These are phyloP conservation scores for Telmatherina bonti DNA, from an alignment of 2,797 vertebrate species.

Conservation along the genomic window DNA sequence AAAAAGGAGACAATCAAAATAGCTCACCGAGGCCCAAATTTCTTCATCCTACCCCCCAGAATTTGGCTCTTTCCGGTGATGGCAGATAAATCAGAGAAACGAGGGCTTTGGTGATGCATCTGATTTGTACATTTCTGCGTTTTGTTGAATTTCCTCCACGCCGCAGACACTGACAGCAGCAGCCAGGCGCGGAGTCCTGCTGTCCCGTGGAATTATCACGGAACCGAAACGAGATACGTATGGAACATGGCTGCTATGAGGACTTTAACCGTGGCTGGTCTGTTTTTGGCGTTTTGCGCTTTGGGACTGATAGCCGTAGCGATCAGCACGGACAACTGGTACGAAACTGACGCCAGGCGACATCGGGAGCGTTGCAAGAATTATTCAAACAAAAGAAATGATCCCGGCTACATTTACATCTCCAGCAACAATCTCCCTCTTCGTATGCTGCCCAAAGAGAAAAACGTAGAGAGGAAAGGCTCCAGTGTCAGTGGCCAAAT, in stretches of 20 bases:
- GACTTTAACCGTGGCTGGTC: conserved; percentile 90
- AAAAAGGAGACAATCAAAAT: conserved; percentile 71
- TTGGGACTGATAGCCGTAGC: conserved; percentile 89
- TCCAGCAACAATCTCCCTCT: conserved; percentile 91
- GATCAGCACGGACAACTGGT: conserved; percentile 93
- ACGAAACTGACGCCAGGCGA: conserved; percentile 92
- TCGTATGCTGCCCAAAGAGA: conserved; percentile 84
- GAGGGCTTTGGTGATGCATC: conserved; percentile 34
- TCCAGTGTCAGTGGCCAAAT: conserved; percentile 46
- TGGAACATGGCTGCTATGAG: conserved; percentile 92
- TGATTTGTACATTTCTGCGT: conserved; percentile 39
- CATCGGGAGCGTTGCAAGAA: conserved; percentile 92
- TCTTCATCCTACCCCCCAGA: conserved; percentile 32
- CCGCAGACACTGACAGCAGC: conserved; percentile 61
- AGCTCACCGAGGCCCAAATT: conserved; percentile 54
- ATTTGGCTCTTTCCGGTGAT: conserved; percentile 27
- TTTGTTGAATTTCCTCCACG: conserved; percentile 55
- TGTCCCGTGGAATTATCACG: conserved; percentile 72
- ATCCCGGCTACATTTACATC: conserved; percentile 92
- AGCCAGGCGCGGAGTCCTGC: conserved; percentile 61
- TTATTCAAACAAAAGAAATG: conserved; percentile 89
- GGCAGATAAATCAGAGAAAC: conserved; percentile 35
- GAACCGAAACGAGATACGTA: conserved; percentile 63
- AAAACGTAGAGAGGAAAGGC: conserved; percentile 52
- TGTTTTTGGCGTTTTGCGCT: conserved; percentile 90